Percentiles rank a stretch among this genome's conserved stretches.
Conservation (phyloP, 92 coral and sea anemone genomes). For the Muricea muricata region DNA sequence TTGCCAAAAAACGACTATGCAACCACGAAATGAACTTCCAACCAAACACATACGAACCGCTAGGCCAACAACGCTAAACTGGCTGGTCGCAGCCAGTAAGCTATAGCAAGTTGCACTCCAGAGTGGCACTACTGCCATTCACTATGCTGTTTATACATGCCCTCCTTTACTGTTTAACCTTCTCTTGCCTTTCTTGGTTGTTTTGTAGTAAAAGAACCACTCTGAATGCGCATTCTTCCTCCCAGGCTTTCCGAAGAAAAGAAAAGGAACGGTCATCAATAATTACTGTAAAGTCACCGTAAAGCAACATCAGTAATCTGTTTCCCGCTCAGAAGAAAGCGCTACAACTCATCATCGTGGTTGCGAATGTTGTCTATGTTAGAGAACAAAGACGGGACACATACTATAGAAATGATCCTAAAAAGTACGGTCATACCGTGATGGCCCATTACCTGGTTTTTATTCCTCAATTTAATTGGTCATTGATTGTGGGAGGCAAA, state of each 20-base stretch:
- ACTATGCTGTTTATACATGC: too few species aligned
- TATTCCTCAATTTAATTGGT: too few species aligned
- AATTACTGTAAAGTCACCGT: slow-evolving; percentile 26
- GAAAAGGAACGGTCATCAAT: slow-evolving; percentile 46
- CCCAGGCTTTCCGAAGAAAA: slow-evolving; percentile 4
- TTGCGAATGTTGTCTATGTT: slow-evolving; percentile 64
- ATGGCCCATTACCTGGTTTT: too few species aligned
- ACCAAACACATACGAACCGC: too few species aligned
- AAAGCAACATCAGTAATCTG: slow-evolving; percentile 33
- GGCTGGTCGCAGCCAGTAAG: too few species aligned
- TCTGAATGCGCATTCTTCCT: slow-evolving; percentile 38
- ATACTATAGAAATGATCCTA: slow-evolving; percentile 98
- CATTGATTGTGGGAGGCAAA: too few species aligned
- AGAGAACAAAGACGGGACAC: slow-evolving; percentile 89
- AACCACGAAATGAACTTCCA: too few species aligned
- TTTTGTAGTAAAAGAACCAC: background rate
- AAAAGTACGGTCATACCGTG: slow-evolving; percentile 85
- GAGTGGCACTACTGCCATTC: too few species aligned
- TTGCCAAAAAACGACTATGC: too few species aligned
- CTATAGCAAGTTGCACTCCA: too few species aligned
- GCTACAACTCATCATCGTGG: slow-evolving; percentile 50
- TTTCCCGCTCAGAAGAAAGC: slow-evolving; percentile 52
- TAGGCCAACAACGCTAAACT: too few species aligned
- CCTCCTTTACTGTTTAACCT: too few species aligned
- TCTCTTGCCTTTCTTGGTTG: background rate